phyloP scores from a whole-genome alignment of 2,113 vertebrate species.

The Rynchops niger region DNA sequence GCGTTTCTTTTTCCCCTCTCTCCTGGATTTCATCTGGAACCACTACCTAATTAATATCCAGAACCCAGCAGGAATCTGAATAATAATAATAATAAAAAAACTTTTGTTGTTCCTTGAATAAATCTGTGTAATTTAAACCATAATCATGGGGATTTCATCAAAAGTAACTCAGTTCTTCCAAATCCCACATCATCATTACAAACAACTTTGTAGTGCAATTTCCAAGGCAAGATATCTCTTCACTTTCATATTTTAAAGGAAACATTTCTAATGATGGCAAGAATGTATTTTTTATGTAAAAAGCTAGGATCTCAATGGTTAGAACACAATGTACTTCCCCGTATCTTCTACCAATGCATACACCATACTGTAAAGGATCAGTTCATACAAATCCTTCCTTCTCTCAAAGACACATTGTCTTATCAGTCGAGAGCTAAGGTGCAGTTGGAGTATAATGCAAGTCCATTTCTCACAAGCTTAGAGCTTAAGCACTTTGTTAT shows the following conservation, averaged over 20 bases:
- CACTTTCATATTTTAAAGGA: slow-evolving; percentile 51
- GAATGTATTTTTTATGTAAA: not conserved
- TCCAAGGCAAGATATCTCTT: slow-evolving; percentile 38
- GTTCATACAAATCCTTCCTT: slow-evolving; percentile 50
- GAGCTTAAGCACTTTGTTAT: slow-evolving; percentile 72
- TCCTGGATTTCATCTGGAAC: slow-evolving; percentile 55
- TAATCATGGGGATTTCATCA: slow-evolving; percentile 67
- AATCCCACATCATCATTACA: slow-evolving; percentile 1
- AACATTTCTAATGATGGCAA: not conserved
- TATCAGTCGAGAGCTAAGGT: slow-evolving; percentile 52
- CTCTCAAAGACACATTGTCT: slow-evolving; percentile 66
- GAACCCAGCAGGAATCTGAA: slow-evolving; percentile 64
- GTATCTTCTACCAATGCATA: not conserved
- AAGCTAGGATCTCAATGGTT: not conserved
- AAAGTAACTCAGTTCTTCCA: slow-evolving; percentile 55
- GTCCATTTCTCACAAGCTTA: slow-evolving; percentile 58
- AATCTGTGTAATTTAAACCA: slow-evolving; percentile 66
- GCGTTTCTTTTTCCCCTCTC: not conserved
- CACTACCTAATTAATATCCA: slow-evolving; percentile 65
- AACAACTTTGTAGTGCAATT: slow-evolving; percentile 59
- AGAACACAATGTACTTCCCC: not conserved
- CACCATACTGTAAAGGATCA: not conserved
- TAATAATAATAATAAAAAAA: slow-evolving; percentile 22
- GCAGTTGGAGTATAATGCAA: slow-evolving; percentile 64
- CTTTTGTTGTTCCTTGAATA: slow-evolving; percentile 66